Conservation (phyloP, 2,797 vertebrate genomes). For the Squalus acanthias region DNA sequence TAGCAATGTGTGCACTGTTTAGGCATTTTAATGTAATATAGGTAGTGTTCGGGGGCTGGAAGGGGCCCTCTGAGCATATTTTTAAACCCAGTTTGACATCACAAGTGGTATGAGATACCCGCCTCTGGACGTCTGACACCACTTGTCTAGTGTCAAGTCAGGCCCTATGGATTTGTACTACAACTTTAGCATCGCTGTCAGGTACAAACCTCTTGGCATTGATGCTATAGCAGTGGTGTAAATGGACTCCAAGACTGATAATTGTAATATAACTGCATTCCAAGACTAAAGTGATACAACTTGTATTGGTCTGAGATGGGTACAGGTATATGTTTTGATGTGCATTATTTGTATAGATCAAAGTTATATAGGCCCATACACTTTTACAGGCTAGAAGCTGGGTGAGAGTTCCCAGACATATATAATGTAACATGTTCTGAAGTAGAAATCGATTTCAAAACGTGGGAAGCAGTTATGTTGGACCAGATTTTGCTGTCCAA, state of each 20-base stretch:
- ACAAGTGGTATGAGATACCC: neutral
- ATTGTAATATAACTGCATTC: neutral
- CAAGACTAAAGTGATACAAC: neutral
- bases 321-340: neutral
- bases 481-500: neutral
- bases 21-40: neutral
- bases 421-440: neutral
- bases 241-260: neutral
- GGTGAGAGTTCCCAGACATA: neutral
- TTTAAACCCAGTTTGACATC: neutral
- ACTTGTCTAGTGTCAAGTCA: neutral
- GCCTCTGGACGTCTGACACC: neutral
- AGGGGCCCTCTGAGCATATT: neutral
- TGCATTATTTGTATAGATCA: neutral
- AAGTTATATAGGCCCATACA: neutral
- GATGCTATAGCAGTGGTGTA: neutral
- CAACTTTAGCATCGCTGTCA: neutral
- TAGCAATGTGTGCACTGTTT: neutral
- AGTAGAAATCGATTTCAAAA: neutral
- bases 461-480: neutral
- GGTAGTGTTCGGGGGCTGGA: neutral
- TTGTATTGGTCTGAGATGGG: neutral
- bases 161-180: neutral
- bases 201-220: neutral
- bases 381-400: neutral